phyloP scores from a whole-genome alignment of 2,888 invertebrate genomes.

The Drosophila peninsularis region DNA sequence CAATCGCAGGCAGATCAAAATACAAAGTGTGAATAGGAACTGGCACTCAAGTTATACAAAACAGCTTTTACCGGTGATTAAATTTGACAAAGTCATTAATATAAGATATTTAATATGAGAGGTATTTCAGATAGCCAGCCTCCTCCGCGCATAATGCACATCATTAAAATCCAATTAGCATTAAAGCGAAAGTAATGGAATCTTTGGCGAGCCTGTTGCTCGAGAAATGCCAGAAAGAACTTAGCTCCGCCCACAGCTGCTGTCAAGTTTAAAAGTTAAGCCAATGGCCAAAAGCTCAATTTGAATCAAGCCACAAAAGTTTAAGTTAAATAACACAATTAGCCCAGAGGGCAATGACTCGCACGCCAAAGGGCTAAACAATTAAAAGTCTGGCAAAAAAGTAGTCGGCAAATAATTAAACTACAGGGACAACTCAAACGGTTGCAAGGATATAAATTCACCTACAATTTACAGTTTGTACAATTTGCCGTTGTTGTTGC shows the following conservation, averaged over 20 bases:
- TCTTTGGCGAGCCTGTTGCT: neutral
- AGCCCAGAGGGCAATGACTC: slow-evolving; percentile 37
- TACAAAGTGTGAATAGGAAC: slow-evolving; percentile 37
- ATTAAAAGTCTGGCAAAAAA: slow-evolving; percentile 37
- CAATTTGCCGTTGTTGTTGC: neutral
- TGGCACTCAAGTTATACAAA: slow-evolving; percentile 6
- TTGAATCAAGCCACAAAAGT: slow-evolving; percentile 28
- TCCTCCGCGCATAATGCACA: slow-evolving; percentile 32
- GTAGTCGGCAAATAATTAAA: slow-evolving; percentile 48
- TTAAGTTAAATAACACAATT: slow-evolving; percentile 32
- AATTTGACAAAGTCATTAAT: slow-evolving; percentile 39
- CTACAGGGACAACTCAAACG: slow-evolving; percentile 17
- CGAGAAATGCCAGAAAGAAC: neutral
- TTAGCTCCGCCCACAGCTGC: neutral
- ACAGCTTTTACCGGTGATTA: slow-evolving; percentile 36
- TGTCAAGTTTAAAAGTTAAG: slow-evolving; percentile 22
- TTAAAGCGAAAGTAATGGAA: slow-evolving; percentile 11
- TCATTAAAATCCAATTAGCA: slow-evolving; percentile 61
- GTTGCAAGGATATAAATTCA: slow-evolving; percentile 9
- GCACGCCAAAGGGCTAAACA: slow-evolving; percentile 43
- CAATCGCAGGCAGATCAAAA: slow-evolving; percentile 58
- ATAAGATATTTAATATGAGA: slow-evolving; percentile 6
- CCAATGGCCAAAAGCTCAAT: slow-evolving; percentile 26
- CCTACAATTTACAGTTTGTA: neutral
- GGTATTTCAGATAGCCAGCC: slow-evolving; percentile 26